phyloP scores from a whole-genome alignment of 92 coral and sea anemone genomes.

The Epizoanthus scotinus region DNA sequence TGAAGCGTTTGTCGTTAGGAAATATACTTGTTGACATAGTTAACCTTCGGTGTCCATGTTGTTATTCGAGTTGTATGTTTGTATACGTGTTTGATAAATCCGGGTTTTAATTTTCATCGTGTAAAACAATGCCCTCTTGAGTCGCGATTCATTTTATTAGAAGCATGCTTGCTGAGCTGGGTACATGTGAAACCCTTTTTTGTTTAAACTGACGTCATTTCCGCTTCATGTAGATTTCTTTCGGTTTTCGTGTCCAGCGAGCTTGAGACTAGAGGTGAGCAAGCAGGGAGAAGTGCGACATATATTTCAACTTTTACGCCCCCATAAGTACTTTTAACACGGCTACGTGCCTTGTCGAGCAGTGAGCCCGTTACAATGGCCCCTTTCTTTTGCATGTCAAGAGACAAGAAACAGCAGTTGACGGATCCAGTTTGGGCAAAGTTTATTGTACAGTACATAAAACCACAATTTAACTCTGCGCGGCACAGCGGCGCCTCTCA shows the following conservation, averaged over 20 bases:
- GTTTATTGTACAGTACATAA: slow-evolving; percentile 28
- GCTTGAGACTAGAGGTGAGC: background rate
- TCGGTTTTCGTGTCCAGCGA: background rate
- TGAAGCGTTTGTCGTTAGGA: background rate
- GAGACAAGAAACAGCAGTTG: background rate
- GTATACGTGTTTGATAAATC: slow-evolving; percentile 17
- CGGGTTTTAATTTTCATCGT: background rate
- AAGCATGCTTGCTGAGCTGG: background rate
- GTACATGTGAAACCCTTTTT: background rate
- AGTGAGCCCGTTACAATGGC: background rate
- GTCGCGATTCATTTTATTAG: background rate
- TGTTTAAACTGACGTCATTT: slow-evolving; percentile 33
- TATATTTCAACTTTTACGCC: slow-evolving; percentile 35
- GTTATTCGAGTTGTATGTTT: background rate
- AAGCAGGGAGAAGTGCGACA: background rate
- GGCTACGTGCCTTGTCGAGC: slow-evolving; percentile 15
- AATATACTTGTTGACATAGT: background rate
- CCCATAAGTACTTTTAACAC: background rate
- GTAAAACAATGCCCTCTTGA: background rate
- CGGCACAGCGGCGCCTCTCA: slow-evolving; percentile 64
- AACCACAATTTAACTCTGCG: slow-evolving; percentile 35
- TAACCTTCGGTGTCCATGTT: background rate
- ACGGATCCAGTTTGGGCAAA: background rate
- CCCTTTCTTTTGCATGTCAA: slow-evolving; percentile 1
- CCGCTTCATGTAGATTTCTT: slow-evolving; percentile 28